Evolutionary conservation across 2,888 invertebrate genomes (phyloP), one percentile per base, ranked within the genome.

Genomic region (Pseudococcus longispinus): DNA sequence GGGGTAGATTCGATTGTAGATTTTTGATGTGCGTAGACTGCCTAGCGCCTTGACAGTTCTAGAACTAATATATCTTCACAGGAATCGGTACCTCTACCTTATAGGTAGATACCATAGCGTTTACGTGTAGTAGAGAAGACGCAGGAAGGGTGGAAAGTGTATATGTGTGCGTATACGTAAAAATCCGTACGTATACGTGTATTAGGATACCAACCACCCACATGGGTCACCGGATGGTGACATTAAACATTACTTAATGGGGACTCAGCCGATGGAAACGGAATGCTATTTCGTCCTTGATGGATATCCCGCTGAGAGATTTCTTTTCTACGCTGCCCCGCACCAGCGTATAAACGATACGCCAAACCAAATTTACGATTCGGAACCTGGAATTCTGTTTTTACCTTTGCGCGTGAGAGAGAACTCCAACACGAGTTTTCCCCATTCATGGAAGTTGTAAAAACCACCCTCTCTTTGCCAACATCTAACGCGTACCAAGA

Each of bases 171-270:
- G 70, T 60, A 60, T 23, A 26, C 65, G 65, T 65, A 26, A 15
- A 23, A 20, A 60, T 60, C 11, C 60, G 46, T 65, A 70, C 26
- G 65, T 18, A 70, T 29, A 70, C 70, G 29, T 70, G 29, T 29
- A 29, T 15, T 26, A 60, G 37, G 37, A 37, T 37, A 37, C 77
- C 42, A 42, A 77, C 86, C 86, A 86, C 86, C 86, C 86, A 86
- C 86, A 77, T 77, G 55, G 86, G 86, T 86, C 86, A 86, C 86
- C 86, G 86, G 86, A 86, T 86, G 86, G 86, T 86, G 86, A 86
- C 86, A 86, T 86, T 86, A 86, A 86, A 86, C 86, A 74, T 77
- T 86, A 86, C 80, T 86, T 86, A 86, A 86, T 86, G 86, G 86
- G 46, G 55, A 80, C 77, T 77, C 37, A 77, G 37, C 86, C 85